Percentiles rank a stretch among this genome's conserved stretches.
These are phyloP conservation scores for Sitodiplosis mosellana DNA, from an alignment of 1,140 invertebrate genomes.

Conservation along the genomic window DNA sequence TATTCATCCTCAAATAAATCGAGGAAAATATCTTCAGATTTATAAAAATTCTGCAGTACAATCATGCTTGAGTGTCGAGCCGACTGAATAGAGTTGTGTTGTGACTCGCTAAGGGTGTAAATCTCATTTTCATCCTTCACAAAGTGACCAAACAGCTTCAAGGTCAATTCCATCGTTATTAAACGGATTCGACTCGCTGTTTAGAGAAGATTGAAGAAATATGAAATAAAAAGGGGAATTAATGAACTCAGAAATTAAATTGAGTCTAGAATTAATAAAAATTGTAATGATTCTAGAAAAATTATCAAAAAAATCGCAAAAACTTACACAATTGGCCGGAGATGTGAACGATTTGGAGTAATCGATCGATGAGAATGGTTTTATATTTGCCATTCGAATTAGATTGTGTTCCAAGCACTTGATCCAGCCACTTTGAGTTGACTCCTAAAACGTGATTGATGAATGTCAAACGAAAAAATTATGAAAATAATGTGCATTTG, in stretches of 20 bases:
- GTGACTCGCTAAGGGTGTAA: conserved; percentile 27
- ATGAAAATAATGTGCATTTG: not conserved
- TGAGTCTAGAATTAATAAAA: not conserved
- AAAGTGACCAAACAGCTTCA: conserved; percentile 51
- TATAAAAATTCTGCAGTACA: conserved; percentile 81
- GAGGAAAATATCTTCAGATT: conserved; percentile 95
- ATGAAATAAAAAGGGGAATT: not conserved
- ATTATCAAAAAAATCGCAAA: conserved; percentile 3
- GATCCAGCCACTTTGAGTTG: conserved; percentile 48
- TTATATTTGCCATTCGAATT: conserved; percentile 37
- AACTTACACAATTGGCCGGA: conserved; percentile 62
- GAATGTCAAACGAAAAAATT: not conserved
- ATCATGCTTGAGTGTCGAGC: conserved; percentile 72
- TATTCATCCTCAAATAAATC: conserved; percentile 98
- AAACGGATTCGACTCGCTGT: conserved; percentile 63
- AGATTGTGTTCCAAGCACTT: conserved; percentile 32
- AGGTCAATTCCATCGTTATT: conserved; percentile 76
- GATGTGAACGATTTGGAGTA: conserved; percentile 58
- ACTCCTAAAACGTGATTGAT: conserved; percentile 36
- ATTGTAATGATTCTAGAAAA: conserved; percentile 2
- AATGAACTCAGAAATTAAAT: too few relatives aligned
- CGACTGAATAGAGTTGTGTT: conserved; percentile 33
- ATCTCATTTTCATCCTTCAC: conserved; percentile 28
- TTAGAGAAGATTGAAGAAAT: conserved; percentile 8
- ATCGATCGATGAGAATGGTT: conserved; percentile 52